Evolutionary conservation across 2,113 vertebrate genomes (phyloP).

Genomic region (Brienomyrus longianalis): DNA sequence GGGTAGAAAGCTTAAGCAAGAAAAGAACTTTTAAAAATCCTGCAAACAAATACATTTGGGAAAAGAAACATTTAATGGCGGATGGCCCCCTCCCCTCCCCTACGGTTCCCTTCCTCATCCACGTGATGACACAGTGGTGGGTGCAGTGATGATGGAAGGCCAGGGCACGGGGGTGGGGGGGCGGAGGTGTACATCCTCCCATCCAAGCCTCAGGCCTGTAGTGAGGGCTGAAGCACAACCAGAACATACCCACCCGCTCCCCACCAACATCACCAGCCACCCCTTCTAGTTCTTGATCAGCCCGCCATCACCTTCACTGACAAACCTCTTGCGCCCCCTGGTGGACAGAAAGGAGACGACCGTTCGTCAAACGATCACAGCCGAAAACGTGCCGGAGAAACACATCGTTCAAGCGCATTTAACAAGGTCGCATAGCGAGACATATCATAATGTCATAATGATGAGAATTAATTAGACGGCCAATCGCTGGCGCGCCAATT

Average conservation of each 20-base stretch:
- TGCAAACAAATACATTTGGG: not conserved
- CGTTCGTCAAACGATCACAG: no score
- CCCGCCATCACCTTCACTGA: slow-evolving; percentile 77
- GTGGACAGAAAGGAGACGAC: slow-evolving; percentile 21
- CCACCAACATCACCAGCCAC: not conserved
- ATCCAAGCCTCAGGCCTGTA: slow-evolving; percentile 23
- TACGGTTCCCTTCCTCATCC: not conserved
- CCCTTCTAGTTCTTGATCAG: slow-evolving; percentile 60
- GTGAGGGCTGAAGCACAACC: slow-evolving; percentile 25
- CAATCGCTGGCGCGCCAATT: not conserved
- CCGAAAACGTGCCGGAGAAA: not conserved
- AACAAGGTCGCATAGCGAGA: not conserved
- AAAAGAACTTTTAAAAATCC: slow-evolving; percentile 5
- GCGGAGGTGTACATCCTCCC: slow-evolving; percentile 26
- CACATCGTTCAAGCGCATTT: not conserved
- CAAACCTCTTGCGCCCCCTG: slow-evolving; percentile 79
- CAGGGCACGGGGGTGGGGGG: slow-evolving; percentile 32
- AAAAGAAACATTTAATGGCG: not conserved
- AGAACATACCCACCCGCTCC: not conserved
- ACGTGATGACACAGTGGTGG: slow-evolving; percentile 32
- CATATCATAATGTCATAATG: not conserved
- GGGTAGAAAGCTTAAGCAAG: not conserved
- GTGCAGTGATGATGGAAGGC: slow-evolving; percentile 32
- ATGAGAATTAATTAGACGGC: not conserved
- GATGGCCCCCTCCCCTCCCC: not conserved